Base-by-base conservation (phyloP, 2,888 invertebrate species). In the Lepas anatifera region DNA sequence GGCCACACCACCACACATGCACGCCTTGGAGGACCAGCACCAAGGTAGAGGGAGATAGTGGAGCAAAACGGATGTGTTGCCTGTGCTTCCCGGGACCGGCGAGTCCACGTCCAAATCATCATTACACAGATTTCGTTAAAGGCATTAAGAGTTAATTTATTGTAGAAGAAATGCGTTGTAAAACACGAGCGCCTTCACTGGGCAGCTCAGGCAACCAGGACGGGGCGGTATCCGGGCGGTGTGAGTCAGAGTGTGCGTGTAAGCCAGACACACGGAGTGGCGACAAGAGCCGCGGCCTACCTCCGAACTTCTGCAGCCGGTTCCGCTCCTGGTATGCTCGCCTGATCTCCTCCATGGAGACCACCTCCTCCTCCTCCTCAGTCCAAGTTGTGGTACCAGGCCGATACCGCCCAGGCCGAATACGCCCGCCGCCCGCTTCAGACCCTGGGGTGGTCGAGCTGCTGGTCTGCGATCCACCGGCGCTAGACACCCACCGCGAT, bases 281-380 rank as follows among this genome's bases (percentile, higher is more conserved):
- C 48, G 25, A 25, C 48, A 50, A 37, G 39, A 37, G 27, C 39
- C 37, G n/a, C 22, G 37, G 37, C 64, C 37, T 64, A 64, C 64
- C 64, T 64, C 64, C 64, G 25, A 64, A 39, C n/a, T 22, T 37
- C 39, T 64, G 37, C 64, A 37, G 39, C 37, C 64, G 64, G 39
- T 64, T 64, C 25, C 29, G 32, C 37, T 35, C 37, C 18, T 10
- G 4, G 39, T 64, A 64, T 37, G 64, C 64, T 10, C 25, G 37
- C 25, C 35, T n/a, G 37, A 64, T 37, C 64, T 64, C 39, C 37
- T n/a, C 64, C 25, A 8, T n/a, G 1, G 58, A 58, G 58, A 58
- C 25, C 29, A 27, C 29, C 58, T 58, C 32, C 58, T 58, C 32
- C 48, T 48, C 48, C 25, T 48, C 48, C 18, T 58, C 32, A 16